Conservation (phyloP, 2,797 vertebrate species). For the Ciconia nigra region DNA sequence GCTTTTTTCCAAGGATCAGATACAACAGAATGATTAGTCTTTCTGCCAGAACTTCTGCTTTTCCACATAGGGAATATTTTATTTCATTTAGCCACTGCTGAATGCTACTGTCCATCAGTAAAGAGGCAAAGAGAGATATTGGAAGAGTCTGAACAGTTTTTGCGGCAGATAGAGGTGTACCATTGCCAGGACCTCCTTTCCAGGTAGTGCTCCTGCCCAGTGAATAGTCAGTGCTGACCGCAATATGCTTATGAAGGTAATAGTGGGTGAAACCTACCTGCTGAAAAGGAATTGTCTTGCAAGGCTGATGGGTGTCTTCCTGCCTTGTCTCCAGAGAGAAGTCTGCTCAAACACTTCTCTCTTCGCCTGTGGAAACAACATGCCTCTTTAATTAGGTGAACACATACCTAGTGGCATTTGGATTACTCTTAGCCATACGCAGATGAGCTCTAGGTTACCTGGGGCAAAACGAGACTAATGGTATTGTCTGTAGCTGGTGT, state of each 20-base stretch:
- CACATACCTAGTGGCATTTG: background rate
- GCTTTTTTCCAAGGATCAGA: background rate
- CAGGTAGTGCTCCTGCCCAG: background rate
- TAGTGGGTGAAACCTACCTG: background rate
- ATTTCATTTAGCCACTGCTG: background rate
- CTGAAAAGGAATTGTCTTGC: background rate
- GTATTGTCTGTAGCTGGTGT: background rate
- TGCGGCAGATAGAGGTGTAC: background rate
- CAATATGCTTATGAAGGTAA: background rate
- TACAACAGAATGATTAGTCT: background rate
- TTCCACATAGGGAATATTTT: background rate
- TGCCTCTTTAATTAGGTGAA: background rate
- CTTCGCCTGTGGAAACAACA: background rate
- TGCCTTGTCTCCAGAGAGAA: background rate
- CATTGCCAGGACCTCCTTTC: background rate
- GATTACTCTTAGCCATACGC: background rate
- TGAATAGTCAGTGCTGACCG: background rate
- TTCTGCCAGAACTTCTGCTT: background rate
- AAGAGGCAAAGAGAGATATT: background rate
- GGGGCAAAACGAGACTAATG: background rate
- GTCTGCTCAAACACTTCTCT: background rate
- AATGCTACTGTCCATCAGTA: background rate
- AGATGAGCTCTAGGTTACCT: background rate
- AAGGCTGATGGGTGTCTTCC: background rate
- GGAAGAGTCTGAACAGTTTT: background rate